Conservation (phyloP, 2,113 vertebrate species). For the Melanostigma gelatinosum region DNA sequence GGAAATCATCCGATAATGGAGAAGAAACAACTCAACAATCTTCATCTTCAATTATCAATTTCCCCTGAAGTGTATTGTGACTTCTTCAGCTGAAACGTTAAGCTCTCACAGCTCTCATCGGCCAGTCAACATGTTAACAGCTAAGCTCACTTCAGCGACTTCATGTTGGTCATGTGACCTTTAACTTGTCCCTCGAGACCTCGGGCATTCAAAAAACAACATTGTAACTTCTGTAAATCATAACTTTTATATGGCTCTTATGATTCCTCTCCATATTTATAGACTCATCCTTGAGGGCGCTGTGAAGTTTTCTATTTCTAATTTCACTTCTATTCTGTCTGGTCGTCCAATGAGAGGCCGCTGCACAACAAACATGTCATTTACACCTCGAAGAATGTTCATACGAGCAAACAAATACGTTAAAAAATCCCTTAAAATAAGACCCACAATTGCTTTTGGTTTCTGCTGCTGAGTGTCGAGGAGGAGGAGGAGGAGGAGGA, state of each 20-base stretch:
- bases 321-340: not conserved
- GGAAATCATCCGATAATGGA: no score
- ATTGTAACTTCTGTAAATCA: not conserved
- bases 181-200: no score
- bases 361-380: constrained; percentile 25
- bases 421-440: not conserved
- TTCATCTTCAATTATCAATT: no score
- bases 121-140: no score
- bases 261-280: not conserved
- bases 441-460: constrained; percentile 9
- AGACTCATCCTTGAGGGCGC: not conserved
- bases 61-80: no score
- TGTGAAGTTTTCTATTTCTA: constrained; percentile 23
- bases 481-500: constrained; percentile 5
- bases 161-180: not conserved
- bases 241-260: not conserved
- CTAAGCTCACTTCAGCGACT: no score
- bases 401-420: not conserved
- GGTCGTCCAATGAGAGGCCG: not conserved
- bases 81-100: no score
- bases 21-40: no score
- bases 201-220: not conserved
- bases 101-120: no score
- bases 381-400: constrained; percentile 26
- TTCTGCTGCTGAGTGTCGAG: not conserved